Evolutionary conservation across 2,888 invertebrate genomes (phyloP).

Genomic region (Leucania comma): DNA sequence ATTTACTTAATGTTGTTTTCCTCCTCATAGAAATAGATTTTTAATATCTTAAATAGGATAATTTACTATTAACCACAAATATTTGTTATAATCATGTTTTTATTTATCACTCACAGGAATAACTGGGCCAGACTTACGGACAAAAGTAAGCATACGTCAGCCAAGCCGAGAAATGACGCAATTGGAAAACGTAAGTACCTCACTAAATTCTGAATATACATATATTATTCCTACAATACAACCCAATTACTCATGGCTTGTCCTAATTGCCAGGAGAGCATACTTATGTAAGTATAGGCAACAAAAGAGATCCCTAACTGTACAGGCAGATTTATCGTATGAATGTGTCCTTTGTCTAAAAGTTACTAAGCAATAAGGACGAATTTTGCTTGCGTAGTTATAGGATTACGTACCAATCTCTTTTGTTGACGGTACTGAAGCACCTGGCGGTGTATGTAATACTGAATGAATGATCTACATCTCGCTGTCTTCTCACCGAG

Average conservation of each 20-base stretch:
- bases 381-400: neutral
- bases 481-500: neutral
- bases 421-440: constrained; percentile 18
- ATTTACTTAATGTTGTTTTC: too few relatives aligned
- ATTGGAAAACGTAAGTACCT: constrained; percentile 63
- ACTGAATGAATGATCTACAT: constrained; percentile 4
- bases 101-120: constrained; percentile 64
- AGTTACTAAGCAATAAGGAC: neutral
- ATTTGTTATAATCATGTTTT: neutral
- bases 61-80: neutral
- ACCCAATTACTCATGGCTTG: constrained; percentile 14
- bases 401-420: neutral
- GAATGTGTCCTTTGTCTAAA: constrained; percentile 4
- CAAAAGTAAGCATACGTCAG: constrained; percentile 62
- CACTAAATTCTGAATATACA: constrained; percentile 6
- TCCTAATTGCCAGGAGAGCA: constrained; percentile 13
- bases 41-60: too few relatives aligned
- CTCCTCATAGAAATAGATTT: too few relatives aligned
- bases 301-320: constrained; percentile 7
- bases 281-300: constrained; percentile 17
- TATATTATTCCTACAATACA: neutral
- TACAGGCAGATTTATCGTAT: neutral
- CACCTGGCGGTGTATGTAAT: neutral
- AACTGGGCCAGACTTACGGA: constrained; percentile 67
- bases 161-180: constrained; percentile 61